Evolutionary conservation across 2,888 invertebrate species (phyloP), one percentile per base, ranked within the genome.

Genomic region (Pseudococcus jackbeardsleyi): DNA sequence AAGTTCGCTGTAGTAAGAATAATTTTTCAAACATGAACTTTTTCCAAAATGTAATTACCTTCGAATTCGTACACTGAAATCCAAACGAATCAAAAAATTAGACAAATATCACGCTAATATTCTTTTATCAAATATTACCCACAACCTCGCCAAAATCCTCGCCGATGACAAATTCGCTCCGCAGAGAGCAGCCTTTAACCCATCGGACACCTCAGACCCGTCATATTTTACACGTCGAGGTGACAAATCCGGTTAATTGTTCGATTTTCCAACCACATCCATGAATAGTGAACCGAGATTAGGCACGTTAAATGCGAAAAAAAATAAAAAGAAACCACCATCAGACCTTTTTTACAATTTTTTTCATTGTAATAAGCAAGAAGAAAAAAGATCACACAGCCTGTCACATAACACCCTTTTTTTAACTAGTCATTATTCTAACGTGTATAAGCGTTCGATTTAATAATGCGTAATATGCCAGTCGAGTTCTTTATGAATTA

Each of bases 191-290:
- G 39, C 72, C 15, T 26, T 39, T 79, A 79, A 39, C 11, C 79
- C 33, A 59, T 59, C 59, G 59, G 59, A 59, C 79, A 42, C 42
- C 72, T 79, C 17, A 79, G 33, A 77, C 42, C 39, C 79, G 87
- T 79, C 77, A 46, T 87, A 77, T 72, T 87, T 87, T 79, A 87
- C 87, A 87, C 87, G 77, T 82, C 77, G 50, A 87, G 87, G 87
- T 87, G 87, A 87, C 87, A 87, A 87, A 77, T 87, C 87, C 87
- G 87, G 87, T 87, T 87, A 87, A 87, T 87, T 87, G 87, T 87
- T 87, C 79, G 82, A 79, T 79, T 77, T 87, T 79, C 72, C 68
- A 86, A 72, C 86, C 86, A 64, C 86, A 72, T 50, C 39, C 19
- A 79, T 48, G 54, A 87, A 87, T 50, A 87, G 68, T 17, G 42